phyloP scores from a whole-genome alignment of 2,888 invertebrate genomes.

The Torymus tubicola region DNA sequence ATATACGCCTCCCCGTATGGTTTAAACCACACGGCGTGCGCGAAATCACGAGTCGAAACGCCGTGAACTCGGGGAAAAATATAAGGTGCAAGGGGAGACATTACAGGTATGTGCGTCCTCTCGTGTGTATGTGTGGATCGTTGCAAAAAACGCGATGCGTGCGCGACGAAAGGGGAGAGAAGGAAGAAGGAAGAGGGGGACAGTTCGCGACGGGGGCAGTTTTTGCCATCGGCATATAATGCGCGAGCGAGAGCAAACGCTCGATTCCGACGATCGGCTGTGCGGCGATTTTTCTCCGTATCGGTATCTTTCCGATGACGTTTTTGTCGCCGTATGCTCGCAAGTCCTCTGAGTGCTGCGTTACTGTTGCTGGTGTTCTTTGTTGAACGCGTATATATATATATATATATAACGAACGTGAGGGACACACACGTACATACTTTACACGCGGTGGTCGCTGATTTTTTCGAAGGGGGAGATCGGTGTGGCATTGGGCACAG shows the following conservation, averaged over 20 bases:
- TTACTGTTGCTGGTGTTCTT: not conserved
- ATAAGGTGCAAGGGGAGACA: conserved; percentile 15
- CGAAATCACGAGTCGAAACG: conserved; percentile 19
- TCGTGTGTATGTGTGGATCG: not conserved
- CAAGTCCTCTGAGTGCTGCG: no score
- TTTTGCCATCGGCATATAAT: conserved; percentile 23
- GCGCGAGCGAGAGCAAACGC: no score
- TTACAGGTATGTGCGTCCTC: conserved; percentile 20
- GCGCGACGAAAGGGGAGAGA: conserved; percentile 35
- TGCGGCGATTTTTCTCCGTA: conserved; percentile 22
- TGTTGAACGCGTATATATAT: not conserved
- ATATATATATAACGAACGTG: not conserved
- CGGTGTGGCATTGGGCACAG: no score
- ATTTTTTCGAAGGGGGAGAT: not conserved
- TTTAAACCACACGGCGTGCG: no score
- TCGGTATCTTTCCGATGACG: not conserved
- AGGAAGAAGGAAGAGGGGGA: conserved; percentile 29
- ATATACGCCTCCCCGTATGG: no score
- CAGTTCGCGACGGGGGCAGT: conserved; percentile 43
- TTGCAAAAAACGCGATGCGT: conserved; percentile 24
- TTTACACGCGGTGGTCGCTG: no score
- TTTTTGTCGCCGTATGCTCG: conserved; percentile 3
- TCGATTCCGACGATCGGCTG: no score
- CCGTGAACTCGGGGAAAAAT: not conserved
- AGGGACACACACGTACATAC: no score